These are phyloP conservation scores for Zaprionus ornatus DNA, from an alignment of 1,140 invertebrate species.

Conservation along the genomic window DNA sequence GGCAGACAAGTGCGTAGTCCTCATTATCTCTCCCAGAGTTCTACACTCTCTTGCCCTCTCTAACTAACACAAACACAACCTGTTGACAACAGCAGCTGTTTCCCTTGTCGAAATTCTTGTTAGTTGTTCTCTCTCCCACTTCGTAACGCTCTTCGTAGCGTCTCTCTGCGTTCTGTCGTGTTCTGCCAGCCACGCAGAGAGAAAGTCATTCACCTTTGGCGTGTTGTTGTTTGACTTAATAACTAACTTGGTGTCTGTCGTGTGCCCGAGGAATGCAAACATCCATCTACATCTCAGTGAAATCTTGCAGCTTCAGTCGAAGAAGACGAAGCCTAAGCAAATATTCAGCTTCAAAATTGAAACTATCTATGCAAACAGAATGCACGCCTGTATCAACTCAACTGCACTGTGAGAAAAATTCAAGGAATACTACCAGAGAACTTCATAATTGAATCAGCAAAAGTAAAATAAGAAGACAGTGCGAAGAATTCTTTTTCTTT, in stretches of 20 bases:
- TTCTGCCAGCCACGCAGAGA: constrained; percentile 48
- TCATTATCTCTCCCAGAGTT: background rate
- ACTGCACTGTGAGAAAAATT: constrained; percentile 3
- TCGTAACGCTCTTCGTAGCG: background rate
- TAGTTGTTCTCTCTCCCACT: constrained; percentile 26
- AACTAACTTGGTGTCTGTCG: constrained; percentile 46
- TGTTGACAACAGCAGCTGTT: constrained; percentile 32
- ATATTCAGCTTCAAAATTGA: constrained; percentile 19
- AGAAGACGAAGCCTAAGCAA: constrained; percentile 20
- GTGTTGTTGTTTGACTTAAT: constrained; percentile 51
- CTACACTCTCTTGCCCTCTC: background rate
- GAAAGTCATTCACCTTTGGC: constrained; percentile 80
- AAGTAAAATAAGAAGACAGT: background rate
- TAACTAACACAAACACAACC: constrained; percentile 15
- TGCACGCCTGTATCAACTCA: background rate
- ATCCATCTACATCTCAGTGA: constrained; percentile 18
- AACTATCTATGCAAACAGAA: constrained; percentile 9
- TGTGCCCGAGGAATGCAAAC: constrained; percentile 52
- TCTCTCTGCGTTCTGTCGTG: constrained; percentile 19
- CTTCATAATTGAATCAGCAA: constrained; percentile 2
- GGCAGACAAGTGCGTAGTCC: constrained; percentile 20
- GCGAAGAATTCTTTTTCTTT: background rate
- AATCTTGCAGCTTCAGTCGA: constrained; percentile 12
- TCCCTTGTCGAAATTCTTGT: constrained; percentile 34
- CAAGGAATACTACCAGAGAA: background rate